Evolutionary conservation across 2,113 vertebrate species (phyloP).

Genomic region (Aleadryas rufinucha): DNA sequence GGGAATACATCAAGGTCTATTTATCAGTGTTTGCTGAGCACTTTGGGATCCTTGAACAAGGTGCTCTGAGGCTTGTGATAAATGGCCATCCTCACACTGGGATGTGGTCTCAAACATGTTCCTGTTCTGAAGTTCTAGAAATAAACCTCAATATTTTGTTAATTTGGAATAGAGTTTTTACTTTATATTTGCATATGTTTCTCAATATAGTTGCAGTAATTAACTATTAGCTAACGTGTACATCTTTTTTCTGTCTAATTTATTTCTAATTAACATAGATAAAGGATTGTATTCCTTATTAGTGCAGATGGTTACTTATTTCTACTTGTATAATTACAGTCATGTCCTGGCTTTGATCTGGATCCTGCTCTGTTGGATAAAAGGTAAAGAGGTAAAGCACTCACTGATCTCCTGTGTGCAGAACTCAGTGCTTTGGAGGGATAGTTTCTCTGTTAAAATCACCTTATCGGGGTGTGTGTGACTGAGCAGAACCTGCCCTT

Average conservation of each 20-base stretch:
- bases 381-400: background rate
- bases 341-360: background rate
- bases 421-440: background rate
- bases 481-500: background rate
- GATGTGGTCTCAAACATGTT: background rate
- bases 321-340: background rate
- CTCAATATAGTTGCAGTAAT: background rate
- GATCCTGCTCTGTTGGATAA: background rate
- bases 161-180: background rate
- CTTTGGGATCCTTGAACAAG: constrained; percentile 5
- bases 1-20: background rate
- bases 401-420: too few species aligned
- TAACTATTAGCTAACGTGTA: background rate
- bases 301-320: background rate
- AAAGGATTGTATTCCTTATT: background rate
- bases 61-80: background rate
- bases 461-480: accelerated
- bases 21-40: background rate
- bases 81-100: background rate
- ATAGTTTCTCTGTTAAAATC: background rate
- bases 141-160: background rate
- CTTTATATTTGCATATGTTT: background rate
- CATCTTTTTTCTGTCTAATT: background rate
- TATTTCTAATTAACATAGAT: constrained; percentile 4
- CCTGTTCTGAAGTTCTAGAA: background rate